Conservation (phyloP, 2,797 vertebrate genomes). For the Spinibarbus caldwelli region DNA sequence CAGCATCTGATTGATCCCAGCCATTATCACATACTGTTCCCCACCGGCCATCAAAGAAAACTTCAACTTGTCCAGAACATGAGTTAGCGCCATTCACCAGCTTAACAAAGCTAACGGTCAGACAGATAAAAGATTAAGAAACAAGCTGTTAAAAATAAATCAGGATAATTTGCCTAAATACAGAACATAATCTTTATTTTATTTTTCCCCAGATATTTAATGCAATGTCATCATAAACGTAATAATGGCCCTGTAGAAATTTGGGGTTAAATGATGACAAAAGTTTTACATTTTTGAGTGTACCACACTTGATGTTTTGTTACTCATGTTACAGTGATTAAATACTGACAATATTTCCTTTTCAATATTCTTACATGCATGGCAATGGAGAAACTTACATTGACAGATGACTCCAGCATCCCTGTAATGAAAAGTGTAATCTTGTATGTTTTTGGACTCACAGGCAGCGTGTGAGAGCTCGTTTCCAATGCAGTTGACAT, state of each 20-base stretch:
- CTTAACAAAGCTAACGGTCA: background rate
- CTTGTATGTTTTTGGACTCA: background rate
- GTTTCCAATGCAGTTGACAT: background rate
- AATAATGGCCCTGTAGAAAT: too few species aligned
- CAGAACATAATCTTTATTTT: background rate
- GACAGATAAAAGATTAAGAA: background rate
- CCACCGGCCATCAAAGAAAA: background rate
- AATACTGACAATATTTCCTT: background rate
- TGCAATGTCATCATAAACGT: too few species aligned
- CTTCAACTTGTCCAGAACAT: conserved; percentile 38
- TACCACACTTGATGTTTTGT: too few species aligned
- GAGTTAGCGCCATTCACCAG: conserved; percentile 9
- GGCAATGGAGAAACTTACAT: background rate
- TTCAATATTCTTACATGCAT: background rate
- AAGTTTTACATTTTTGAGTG: background rate
- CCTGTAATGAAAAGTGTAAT: accelerated
- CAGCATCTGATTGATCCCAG: conserved; percentile 18
- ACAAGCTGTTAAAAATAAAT: background rate
- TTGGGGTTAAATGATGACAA: background rate
- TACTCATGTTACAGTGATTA: too few species aligned
- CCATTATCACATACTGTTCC: conserved; percentile 18
- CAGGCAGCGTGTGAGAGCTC: background rate
- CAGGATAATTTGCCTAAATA: too few species aligned
- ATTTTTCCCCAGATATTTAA: background rate
- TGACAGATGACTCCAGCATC: conserved; percentile 23